Percentiles rank a stretch among this genome's conserved stretches.
These are phyloP conservation scores for Monomorium pharaonis DNA, from an alignment of 1,140 invertebrate species.

Conservation along the genomic window DNA sequence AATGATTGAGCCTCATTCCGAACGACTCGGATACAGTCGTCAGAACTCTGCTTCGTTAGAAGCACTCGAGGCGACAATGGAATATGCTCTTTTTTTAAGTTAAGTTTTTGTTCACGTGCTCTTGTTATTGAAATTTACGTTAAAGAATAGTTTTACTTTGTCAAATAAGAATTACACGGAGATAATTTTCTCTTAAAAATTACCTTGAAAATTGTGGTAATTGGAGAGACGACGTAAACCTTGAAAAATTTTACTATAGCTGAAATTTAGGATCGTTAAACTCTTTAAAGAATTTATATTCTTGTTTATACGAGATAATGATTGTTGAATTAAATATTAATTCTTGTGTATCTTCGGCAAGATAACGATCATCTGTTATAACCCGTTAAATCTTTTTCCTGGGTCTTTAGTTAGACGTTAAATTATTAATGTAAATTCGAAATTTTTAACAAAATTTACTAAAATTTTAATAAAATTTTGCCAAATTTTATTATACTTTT, in stretches of 20 bases:
- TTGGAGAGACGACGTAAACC: too few relatives aligned
- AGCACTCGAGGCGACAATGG: neutral
- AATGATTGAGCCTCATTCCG: slow-evolving; percentile 5
- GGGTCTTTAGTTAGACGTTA: neutral
- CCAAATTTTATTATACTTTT: too few relatives aligned
- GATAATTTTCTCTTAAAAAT: too few relatives aligned
- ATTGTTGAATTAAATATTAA: too few relatives aligned
- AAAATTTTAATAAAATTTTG: too few relatives aligned
- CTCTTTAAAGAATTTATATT: too few relatives aligned
- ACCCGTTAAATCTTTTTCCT: neutral
- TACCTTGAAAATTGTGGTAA: too few relatives aligned
- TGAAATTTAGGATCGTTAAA: too few relatives aligned
- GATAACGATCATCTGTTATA: neutral
- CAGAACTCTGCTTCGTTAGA: neutral
- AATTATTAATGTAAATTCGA: neutral
- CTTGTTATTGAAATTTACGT: neutral
- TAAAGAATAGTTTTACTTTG: neutral
- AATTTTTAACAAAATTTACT: too few relatives aligned
- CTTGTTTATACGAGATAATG: too few relatives aligned
- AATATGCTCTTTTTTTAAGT: neutral
- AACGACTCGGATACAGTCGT: neutral
- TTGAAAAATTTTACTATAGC: too few relatives aligned
- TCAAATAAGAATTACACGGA: neutral
- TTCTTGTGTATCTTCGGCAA: too few relatives aligned
- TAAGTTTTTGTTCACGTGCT: neutral